phyloP scores from a whole-genome alignment of 2,888 invertebrate species.

The Hypolimnas misippus region DNA sequence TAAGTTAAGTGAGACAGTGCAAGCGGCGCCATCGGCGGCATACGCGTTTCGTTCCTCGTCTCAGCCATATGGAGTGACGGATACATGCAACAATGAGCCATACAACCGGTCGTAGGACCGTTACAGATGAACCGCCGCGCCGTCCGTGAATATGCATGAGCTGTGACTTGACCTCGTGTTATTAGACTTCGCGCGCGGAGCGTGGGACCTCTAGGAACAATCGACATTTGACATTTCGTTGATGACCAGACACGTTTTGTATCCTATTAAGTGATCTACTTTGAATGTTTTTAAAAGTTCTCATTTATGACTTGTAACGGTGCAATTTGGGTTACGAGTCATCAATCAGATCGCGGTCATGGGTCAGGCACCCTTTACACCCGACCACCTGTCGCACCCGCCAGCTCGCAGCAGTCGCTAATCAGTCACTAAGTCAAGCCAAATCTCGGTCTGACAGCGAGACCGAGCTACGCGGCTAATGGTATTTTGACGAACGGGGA shows the following conservation, averaged over 20 bases:
- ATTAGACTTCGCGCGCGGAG: constrained; percentile 72
- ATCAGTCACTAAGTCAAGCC: constrained; percentile 81
- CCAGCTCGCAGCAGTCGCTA: constrained; percentile 74
- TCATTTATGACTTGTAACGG: neutral
- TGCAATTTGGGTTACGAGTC: constrained; percentile 44
- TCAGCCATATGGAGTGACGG: constrained; percentile 59
- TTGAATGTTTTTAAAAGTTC: neutral
- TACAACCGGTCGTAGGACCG: constrained; percentile 80
- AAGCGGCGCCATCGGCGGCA: constrained; percentile 38
- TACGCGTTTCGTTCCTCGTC: constrained; percentile 38
- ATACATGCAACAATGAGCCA: constrained; percentile 74
- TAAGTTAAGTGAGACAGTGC: constrained; percentile 37
- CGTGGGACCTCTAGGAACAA: constrained; percentile 71
- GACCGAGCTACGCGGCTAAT: constrained; percentile 58
- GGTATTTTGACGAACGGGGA: constrained; percentile 75
- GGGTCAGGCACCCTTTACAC: constrained; percentile 64
- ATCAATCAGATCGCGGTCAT: constrained; percentile 54
- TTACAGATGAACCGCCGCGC: constrained; percentile 77
- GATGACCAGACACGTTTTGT: constrained; percentile 14
- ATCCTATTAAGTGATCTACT: neutral
- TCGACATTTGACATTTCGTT: constrained; percentile 66
- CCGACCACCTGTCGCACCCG: constrained; percentile 79
- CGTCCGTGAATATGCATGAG: constrained; percentile 81
- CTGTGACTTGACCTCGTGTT: constrained; percentile 78
- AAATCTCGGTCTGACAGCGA: constrained; percentile 67